phyloP scores from a whole-genome alignment of 1,140 invertebrate species.

The Diorhabda sublineata region DNA sequence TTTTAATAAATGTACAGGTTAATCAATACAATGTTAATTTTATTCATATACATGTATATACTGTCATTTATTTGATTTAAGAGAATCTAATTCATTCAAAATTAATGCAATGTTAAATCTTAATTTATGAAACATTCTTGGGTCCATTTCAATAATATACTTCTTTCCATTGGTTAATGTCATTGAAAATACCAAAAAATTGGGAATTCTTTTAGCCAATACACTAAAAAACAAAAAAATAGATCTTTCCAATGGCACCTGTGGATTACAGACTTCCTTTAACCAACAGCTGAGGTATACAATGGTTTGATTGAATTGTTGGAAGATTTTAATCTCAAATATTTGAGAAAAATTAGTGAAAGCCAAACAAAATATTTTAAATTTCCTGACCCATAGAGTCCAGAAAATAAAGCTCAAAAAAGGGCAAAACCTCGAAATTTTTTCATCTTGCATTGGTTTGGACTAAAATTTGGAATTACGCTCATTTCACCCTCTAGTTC shows the following conservation, averaged over 20 bases:
- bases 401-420: too few relatives aligned
- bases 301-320: background rate
- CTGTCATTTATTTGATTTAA: constrained; percentile 15
- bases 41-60: background rate
- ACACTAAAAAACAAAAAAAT: constrained; percentile 28
- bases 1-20: background rate
- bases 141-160: constrained; percentile 30
- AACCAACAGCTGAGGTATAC: background rate
- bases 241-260: too few relatives aligned
- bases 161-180: constrained; percentile 31
- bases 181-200: constrained; percentile 31
- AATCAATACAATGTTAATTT: background rate
- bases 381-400: background rate
- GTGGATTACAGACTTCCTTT: too few relatives aligned
- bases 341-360: background rate
- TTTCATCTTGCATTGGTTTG: too few relatives aligned
- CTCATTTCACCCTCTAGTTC: too few relatives aligned
- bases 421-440: too few relatives aligned
- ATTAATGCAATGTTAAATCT: constrained; percentile 37
- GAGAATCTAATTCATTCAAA: constrained; percentile 30
- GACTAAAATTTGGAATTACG: too few relatives aligned
- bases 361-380: background rate
- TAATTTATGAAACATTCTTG: constrained; percentile 34
- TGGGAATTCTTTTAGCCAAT: constrained; percentile 25
- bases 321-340: background rate